These are phyloP conservation scores for Helicoverpa armigera DNA, from an alignment of 1,140 invertebrate species.

Conservation along the genomic window DNA sequence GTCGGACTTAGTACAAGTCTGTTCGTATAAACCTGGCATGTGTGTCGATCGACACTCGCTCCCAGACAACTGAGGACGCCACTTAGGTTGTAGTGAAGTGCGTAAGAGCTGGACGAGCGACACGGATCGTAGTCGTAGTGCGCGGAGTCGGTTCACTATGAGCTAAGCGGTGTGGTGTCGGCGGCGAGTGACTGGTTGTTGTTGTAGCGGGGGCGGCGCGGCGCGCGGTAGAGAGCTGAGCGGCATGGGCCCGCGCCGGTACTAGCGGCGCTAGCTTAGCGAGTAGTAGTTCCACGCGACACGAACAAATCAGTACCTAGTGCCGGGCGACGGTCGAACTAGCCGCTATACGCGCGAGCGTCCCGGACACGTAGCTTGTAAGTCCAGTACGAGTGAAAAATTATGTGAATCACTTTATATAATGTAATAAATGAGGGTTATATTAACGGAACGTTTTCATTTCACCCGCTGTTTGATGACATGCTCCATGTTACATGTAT, in stretches of 20 bases:
- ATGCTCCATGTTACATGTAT: conserved; percentile 32
- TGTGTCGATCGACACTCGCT: conserved; percentile 30
- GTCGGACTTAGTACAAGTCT: not conserved
- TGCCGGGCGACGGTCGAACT: conserved; percentile 27
- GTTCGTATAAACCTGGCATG: conserved; percentile 3
- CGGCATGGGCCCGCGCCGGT: conserved; percentile 60
- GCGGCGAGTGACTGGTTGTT: conserved; percentile 40
- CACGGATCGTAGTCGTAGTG: not conserved
- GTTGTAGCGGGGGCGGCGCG: conserved; percentile 63
- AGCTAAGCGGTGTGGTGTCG: conserved; percentile 50
- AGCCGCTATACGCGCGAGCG: not conserved
- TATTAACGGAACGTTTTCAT: conserved; percentile 49
- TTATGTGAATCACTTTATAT: conserved; percentile 59
- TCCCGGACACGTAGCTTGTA: conserved; percentile 43
- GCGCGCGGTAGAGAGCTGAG: conserved; percentile 59
- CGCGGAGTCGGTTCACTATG: conserved; percentile 44
- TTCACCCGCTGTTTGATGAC: conserved; percentile 41
- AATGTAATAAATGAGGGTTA: conserved; percentile 43
- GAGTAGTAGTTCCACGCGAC: conserved; percentile 44
- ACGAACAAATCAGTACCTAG: conserved; percentile 55
- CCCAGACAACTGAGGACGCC: conserved; percentile 51
- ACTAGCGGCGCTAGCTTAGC: conserved; percentile 52
- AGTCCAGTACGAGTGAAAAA: conserved; percentile 51
- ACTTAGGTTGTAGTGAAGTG: conserved; percentile 57
- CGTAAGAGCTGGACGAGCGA: not conserved